These are phyloP conservation scores for Burhinus bistriatus DNA, from an alignment of 2,113 vertebrate genomes.

Conservation along the genomic window DNA sequence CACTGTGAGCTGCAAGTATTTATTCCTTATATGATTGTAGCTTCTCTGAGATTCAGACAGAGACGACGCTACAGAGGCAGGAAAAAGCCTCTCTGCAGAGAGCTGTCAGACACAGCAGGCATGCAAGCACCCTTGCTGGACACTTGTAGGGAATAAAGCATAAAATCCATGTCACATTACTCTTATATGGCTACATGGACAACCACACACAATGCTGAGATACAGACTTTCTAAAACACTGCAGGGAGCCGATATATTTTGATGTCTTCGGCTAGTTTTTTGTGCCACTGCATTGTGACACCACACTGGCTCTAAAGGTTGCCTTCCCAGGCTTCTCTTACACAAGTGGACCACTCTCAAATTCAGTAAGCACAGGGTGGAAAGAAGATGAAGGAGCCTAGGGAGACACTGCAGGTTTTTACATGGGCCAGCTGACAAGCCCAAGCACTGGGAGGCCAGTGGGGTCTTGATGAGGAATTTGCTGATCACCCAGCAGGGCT, in stretches of 20 bases:
- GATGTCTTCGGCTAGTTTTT: neutral
- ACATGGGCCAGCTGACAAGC: neutral
- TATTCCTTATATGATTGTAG: neutral
- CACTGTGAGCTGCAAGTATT: neutral
- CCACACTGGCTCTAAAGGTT: neutral
- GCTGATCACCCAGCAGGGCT: fast-evolving
- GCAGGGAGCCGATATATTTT: neutral
- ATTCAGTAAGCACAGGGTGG: neutral
- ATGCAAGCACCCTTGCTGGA: neutral
- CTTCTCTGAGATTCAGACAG: neutral
- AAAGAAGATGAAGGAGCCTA: neutral
- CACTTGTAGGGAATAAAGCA: neutral
- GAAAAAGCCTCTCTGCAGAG: neutral
- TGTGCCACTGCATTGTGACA: neutral
- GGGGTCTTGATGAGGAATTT: neutral
- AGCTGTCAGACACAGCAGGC: neutral
- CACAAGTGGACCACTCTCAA: neutral
- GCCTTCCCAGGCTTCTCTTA: neutral
- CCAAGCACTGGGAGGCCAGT: neutral
- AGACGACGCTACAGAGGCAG: neutral
- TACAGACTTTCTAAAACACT: neutral
- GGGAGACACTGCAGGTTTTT: neutral
- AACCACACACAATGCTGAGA: neutral
- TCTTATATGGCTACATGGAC: neutral
- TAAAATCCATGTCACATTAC: neutral